phyloP scores from a whole-genome alignment of 1,140 invertebrate species.

The Papilio helenus region DNA sequence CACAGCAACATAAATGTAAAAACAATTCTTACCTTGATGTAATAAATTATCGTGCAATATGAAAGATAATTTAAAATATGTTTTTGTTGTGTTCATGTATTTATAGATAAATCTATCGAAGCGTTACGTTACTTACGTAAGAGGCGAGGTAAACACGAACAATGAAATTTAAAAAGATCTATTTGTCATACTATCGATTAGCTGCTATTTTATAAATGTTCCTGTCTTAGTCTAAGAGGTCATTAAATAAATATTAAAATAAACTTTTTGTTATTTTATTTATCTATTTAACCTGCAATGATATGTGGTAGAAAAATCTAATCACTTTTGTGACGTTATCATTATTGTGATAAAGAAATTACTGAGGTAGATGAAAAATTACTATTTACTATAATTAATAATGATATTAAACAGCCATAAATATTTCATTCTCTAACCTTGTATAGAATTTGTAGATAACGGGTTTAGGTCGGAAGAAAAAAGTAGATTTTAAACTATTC shows the following conservation, averaged over 20 bases:
- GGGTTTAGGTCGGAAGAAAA: background rate
- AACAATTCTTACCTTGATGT: background rate
- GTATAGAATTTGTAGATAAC: background rate
- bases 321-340: background rate
- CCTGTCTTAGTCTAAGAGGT: conserved; percentile 75
- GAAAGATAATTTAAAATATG: conserved; percentile 4
- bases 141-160: conserved; percentile 48
- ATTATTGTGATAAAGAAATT: background rate
- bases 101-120: background rate
- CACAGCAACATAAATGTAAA: background rate
- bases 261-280: conserved; percentile 45
- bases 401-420: background rate
- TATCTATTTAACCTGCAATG: background rate
- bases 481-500: background rate
- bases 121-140: conserved; percentile 36
- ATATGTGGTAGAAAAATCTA: background rate
- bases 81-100: conserved; percentile 5
- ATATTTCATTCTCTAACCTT: no score
- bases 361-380: background rate
- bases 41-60: conserved; percentile 14
- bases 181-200: conserved; percentile 78
- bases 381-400: background rate
- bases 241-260: conserved; percentile 73
- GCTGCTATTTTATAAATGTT: conserved; percentile 79
- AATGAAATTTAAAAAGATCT: conserved; percentile 52